Evolutionary conservation across 92 coral and sea anemone species (phyloP), one percentile per base, ranked within the genome.

Genomic region (Micromussa lordhowensis): DNA sequence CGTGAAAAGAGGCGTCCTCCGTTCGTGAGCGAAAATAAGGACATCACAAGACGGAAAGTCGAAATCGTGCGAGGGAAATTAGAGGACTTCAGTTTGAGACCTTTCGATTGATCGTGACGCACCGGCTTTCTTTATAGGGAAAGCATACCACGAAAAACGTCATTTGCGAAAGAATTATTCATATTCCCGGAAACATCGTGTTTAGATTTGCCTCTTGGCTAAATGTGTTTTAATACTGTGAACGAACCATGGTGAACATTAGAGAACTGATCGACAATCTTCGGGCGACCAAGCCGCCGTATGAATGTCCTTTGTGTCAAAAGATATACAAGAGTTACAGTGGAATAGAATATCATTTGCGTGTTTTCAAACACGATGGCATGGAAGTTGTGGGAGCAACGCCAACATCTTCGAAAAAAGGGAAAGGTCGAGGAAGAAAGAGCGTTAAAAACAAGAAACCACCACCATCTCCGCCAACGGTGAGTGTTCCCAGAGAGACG

Each of bases 271-370:
- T 98, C 92, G 98, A 96, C 88, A 93, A 93, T 77, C 91, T 98
- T 78, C 93, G 98, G 74, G 99, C 98, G 34, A 98, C 98, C 32
- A 92, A 94, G 76, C 98, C 99, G 91, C 99, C 99, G 57, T 98
- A 94, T 84, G 98, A 94, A 84, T 98, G 99, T 86, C 99, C 99
- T 96, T 91, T 98, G 94, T 98, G 99, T 82, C 98, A 98, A 77
- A 98, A 98, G 93, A 94, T 96, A 44, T 98, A 98, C 94, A 98
- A 98, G 93, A 98, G 99, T 94, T 98, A 96, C 90, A 96, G 98
- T 83, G 99, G 99, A 93, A 98, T 98, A 81, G 99, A 98, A 91
- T 98, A 98, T 96, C 99, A 98, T 96, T 92, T 98, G 87, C 95
- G 91, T 38, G 95, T 90, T 79, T 98, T 94, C 86, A 96, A 96